phyloP scores from a whole-genome alignment of 1,140 invertebrate species.

The Archivesica marissinica region DNA sequence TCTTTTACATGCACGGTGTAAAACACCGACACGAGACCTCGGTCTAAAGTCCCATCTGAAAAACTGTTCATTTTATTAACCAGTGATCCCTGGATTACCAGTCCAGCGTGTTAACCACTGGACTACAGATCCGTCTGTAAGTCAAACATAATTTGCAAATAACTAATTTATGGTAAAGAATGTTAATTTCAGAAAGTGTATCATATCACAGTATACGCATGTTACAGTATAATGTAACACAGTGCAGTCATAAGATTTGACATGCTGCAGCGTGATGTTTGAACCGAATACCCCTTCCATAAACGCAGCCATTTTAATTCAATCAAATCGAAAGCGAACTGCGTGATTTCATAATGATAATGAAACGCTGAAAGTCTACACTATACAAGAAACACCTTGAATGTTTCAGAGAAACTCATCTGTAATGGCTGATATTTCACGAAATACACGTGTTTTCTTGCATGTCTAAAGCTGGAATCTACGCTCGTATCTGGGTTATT shows the following conservation, averaged over 20 bases:
- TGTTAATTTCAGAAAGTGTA: no score
- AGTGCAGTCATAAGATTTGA: neutral
- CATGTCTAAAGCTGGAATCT: neutral
- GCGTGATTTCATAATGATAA: slow-evolving; percentile 27
- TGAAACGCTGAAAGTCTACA: neutral
- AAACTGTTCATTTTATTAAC: no score
- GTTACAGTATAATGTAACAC: no score
- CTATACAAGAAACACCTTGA: slow-evolving; percentile 18
- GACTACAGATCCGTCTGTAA: no score
- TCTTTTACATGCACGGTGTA: no score
- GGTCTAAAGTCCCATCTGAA: no score
- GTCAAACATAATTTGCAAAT: no score
- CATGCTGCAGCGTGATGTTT: neutral
- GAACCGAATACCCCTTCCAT: neutral
- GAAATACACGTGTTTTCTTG: slow-evolving; percentile 10
- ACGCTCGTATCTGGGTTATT: neutral
- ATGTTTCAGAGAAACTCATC: neutral
- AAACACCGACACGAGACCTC: no score
- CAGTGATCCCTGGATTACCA: no score
- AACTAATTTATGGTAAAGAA: no score
- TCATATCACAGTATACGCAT: no score
- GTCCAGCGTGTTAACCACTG: no score
- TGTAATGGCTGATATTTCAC: neutral
- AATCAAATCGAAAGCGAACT: slow-evolving; percentile 32
- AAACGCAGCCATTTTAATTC: slow-evolving; percentile 33